phyloP scores from a whole-genome alignment of 53 echinoderm and acorn worm genomes.

The Echinometra lucunter region DNA sequence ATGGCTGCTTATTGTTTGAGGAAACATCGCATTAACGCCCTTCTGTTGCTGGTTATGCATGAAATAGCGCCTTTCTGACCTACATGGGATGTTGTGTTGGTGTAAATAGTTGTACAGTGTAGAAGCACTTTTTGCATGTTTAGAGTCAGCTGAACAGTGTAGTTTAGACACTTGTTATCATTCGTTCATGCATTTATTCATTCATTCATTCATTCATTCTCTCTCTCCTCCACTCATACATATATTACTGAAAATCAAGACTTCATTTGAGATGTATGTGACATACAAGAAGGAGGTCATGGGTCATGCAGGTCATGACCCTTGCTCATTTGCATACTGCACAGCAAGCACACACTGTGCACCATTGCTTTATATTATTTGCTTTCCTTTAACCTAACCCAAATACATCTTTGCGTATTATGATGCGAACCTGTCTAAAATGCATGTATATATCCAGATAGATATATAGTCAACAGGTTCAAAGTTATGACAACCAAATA shows the following conservation, averaged over 20 bases:
- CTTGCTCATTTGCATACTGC: slow-evolving; percentile 49
- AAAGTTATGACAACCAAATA: background rate
- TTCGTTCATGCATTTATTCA: background rate
- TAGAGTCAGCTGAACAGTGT: slow-evolving; percentile 47
- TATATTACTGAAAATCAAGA: background rate
- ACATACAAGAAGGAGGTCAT: background rate
- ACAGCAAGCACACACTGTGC: slow-evolving; percentile 40
- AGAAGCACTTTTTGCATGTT: slow-evolving; percentile 60
- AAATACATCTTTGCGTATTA: slow-evolving; percentile 1
- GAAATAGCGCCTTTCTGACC: slow-evolving; percentile 20
- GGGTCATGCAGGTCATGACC: slow-evolving; percentile 64
- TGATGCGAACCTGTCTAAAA: background rate
- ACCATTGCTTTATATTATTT: slow-evolving; percentile 19
- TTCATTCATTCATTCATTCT: background rate
- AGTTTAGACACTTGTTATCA: slow-evolving; percentile 27
- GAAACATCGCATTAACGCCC: slow-evolving; percentile 3
- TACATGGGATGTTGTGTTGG: slow-evolving; percentile 16
- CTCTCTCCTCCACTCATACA: background rate
- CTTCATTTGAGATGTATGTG: slow-evolving; percentile 38
- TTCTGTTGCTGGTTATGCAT: background rate
- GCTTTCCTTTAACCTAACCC: slow-evolving; percentile 35
- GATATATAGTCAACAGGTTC: background rate
- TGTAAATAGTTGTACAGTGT: slow-evolving; percentile 69
- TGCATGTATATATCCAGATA: background rate
- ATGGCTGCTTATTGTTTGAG: background rate